Evolutionary conservation across 2,888 invertebrate species (phyloP).

Genomic region (Vanessa cardui): DNA sequence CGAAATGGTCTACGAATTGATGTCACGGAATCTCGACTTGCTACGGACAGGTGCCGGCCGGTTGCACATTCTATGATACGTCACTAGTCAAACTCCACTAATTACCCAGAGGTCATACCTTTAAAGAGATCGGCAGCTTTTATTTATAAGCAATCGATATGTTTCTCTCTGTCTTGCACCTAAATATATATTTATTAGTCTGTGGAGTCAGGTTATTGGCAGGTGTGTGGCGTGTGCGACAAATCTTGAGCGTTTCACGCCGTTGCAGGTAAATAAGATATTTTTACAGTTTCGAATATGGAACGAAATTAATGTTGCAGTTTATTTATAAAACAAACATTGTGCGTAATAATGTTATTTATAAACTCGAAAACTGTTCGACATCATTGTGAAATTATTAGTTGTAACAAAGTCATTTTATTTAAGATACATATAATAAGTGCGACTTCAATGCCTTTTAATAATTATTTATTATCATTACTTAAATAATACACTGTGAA

Average conservation of each 20-base stretch:
- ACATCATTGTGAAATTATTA: no score
- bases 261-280: constrained; percentile 8
- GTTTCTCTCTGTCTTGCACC: constrained; percentile 15
- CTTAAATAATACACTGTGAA: no score
- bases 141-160: constrained; percentile 24
- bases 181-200: constrained; percentile 28
- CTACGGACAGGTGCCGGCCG: constrained; percentile 23
- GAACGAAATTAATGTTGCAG: background rate
- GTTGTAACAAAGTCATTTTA: no score
- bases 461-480: no score
- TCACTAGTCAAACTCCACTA: constrained; percentile 22
- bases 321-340: background rate
- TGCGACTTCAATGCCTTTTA: no score
- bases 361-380: no score
- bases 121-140: background rate
- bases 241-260: constrained; percentile 21
- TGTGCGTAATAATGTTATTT: no score
- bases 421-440: no score
- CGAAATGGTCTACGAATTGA: constrained; percentile 1
- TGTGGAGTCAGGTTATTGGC: constrained; percentile 29
- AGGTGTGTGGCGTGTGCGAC: constrained; percentile 35
- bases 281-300: background rate
- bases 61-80: constrained; percentile 22
- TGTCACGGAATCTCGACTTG: constrained; percentile 11
- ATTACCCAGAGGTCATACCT: constrained; percentile 13